Evolutionary conservation across 2,113 vertebrate genomes (phyloP).

Genomic region (Spea multiplicata): DNA sequence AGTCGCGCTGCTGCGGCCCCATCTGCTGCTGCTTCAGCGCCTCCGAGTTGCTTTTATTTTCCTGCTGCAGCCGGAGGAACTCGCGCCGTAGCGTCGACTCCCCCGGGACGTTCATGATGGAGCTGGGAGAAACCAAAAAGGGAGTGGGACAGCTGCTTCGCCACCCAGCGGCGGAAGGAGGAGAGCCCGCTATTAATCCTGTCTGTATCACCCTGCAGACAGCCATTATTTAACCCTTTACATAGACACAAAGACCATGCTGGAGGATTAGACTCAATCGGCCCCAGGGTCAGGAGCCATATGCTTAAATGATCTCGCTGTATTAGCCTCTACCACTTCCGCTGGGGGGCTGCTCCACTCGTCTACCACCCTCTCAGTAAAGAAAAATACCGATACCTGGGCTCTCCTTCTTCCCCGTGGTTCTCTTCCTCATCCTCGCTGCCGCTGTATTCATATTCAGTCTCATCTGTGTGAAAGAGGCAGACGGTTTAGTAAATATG

Average conservation of each 20-base stretch:
- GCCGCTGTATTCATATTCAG: slow-evolving; percentile 88
- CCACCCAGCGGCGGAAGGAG: not conserved
- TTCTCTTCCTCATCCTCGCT: slow-evolving; percentile 90
- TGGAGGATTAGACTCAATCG: too few species aligned
- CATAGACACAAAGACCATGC: too few species aligned
- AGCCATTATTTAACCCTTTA: too few species aligned
- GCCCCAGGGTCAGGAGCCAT: too few species aligned
- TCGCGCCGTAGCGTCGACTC: slow-evolving; percentile 86
- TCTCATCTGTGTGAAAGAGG: slow-evolving; percentile 73
- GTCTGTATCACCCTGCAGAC: not conserved
- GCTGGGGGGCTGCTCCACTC: not conserved
- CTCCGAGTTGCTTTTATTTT: slow-evolving; percentile 86
- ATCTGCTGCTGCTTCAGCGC: slow-evolving; percentile 79
- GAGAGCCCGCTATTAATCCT: not conserved
- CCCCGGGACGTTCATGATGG: slow-evolving; percentile 87
- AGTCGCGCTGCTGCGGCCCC: slow-evolving; percentile 80
- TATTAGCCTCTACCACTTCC: too few species aligned
- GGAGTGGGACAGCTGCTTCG: not conserved
- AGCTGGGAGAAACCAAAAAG: slow-evolving; percentile 60
- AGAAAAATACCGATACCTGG: slow-evolving; percentile 67
- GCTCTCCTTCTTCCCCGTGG: slow-evolving; percentile 84
- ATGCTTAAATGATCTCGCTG: too few species aligned
- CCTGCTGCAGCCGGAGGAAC: slow-evolving; percentile 88
- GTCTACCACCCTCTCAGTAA: not conserved
- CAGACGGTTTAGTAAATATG: too few species aligned